These are phyloP conservation scores for Diogma glabrata DNA, from an alignment of 2,888 invertebrate genomes.

Conservation along the genomic window DNA sequence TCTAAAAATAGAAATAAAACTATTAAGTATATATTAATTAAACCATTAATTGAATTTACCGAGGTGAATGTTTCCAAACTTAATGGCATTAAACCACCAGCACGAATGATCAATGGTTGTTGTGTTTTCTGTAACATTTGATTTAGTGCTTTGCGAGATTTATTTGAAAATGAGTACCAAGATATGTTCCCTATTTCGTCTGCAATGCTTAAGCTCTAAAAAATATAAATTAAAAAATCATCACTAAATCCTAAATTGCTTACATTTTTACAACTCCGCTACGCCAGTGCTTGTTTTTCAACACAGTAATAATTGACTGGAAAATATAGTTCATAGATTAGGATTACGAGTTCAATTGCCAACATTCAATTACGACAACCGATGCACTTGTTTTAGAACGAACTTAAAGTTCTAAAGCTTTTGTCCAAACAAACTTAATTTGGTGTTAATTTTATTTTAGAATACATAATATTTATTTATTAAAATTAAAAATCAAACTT, in stretches of 20 bases:
- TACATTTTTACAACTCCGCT: too few relatives aligned
- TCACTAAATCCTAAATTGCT: not conserved
- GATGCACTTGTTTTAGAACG: too few relatives aligned
- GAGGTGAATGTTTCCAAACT: constrained; percentile 5
- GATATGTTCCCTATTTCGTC: not conserved
- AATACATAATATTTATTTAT: too few relatives aligned
- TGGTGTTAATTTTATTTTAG: too few relatives aligned
- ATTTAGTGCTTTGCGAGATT: not conserved
- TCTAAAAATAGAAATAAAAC: not conserved
- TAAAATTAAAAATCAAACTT: too few relatives aligned
- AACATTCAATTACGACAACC: too few relatives aligned
- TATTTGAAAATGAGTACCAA: not conserved
- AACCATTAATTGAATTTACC: not conserved
- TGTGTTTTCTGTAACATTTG: constrained; percentile 4
- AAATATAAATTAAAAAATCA: not conserved
- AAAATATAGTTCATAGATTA: too few relatives aligned
- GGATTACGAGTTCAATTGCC: too few relatives aligned
- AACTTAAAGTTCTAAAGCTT: too few relatives aligned
- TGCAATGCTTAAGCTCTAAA: not conserved
- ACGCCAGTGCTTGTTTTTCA: too few relatives aligned
- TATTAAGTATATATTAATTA: not conserved
- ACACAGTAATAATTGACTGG: too few relatives aligned
- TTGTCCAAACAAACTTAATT: too few relatives aligned
- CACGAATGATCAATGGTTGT: not conserved
- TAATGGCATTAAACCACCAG: constrained; percentile 8